A percentile compares a stretch with the other conserved stretches of the same genome.
These are phyloP conservation scores for Macaca fascicularis DNA, from an alignment of 2,113 vertebrate genomes.

Conservation along the genomic window DNA sequence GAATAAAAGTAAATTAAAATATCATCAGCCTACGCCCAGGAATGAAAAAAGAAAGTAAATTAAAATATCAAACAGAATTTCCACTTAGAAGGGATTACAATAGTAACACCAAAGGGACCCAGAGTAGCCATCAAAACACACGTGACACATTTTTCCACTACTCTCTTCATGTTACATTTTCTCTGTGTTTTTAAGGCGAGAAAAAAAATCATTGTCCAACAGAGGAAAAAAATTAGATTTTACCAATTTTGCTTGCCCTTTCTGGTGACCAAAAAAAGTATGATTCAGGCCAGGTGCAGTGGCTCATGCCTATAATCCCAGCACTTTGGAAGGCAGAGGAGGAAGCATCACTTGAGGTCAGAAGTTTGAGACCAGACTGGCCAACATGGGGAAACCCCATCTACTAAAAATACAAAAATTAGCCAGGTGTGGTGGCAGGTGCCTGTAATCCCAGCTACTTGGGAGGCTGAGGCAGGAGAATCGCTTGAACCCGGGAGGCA, in stretches of 20 bases:
- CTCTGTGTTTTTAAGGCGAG: background rate
- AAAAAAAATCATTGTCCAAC: background rate
- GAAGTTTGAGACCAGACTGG: no score
- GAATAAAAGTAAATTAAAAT: constrained; percentile 4
- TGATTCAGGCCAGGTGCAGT: no score
- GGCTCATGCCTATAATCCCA: no score
- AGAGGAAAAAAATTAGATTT: background rate
- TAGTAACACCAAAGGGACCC: background rate
- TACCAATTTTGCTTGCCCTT: background rate
- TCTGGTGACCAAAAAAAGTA: background rate
- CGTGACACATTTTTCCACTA: background rate
- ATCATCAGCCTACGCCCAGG: background rate
- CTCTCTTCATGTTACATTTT: background rate
- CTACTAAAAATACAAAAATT: no score
- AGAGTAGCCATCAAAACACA: background rate
- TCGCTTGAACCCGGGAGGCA: no score
- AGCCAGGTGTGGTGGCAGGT: no score
- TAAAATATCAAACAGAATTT: constrained; percentile 16
- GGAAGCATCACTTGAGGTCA: no score
- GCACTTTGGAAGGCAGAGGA: no score
- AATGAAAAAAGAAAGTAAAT: background rate
- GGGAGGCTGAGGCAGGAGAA: no score
- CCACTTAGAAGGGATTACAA: background rate
- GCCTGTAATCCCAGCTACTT: no score
- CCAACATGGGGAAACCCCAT: no score